Evolutionary conservation across 2,113 vertebrate species (phyloP), one percentile per base, ranked within the genome.

Genomic region (Panurus biarmicus): DNA sequence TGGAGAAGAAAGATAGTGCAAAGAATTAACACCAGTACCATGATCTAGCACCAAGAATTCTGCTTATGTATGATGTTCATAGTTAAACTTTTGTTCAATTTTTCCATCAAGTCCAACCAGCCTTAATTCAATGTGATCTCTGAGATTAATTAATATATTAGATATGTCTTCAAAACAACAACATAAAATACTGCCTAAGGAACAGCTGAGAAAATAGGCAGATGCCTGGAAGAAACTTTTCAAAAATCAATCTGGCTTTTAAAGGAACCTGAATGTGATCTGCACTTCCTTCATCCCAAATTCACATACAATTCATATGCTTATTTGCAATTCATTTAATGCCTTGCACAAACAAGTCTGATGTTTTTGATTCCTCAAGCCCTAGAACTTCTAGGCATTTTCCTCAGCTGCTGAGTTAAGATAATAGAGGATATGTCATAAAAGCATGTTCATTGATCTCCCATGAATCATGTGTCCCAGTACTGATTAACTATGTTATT

Each of bases 1-100:
- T 77, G 42, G 76, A 95, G 69, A 80, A 86, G 61, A 90, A 93
- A 95, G 78, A 20, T 5, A 93, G 60, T 50, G 28, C 53, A 96
- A 97, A 91, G 48, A 90, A 81, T 85, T 71, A 92, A 66, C 11
- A 50, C 7, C 10, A 51, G 10, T 31, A 71, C 14, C 10, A 9
- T 29, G 10, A 8, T 23, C 26, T 31, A 64, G 14, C 24, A 72
- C 26, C 2, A 5, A 81, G 45, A 50, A 61, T 73, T 10, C 4
- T 71, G 5, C 64, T 61, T 70, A 14, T 36, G 16, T 44, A 19
- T 22, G 26, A 72, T 48, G 1, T 7, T 28, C 4, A 25, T 40
- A 75, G 5, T 51, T 40, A 77, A 77, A 2, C 4, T 85, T 84
- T 78, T 38, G 25, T 36, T 18, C 12, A 48, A 5, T 42, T 61